Conservation (phyloP, 1,140 invertebrate genomes). For the Protaetia brevitarsis region DNA sequence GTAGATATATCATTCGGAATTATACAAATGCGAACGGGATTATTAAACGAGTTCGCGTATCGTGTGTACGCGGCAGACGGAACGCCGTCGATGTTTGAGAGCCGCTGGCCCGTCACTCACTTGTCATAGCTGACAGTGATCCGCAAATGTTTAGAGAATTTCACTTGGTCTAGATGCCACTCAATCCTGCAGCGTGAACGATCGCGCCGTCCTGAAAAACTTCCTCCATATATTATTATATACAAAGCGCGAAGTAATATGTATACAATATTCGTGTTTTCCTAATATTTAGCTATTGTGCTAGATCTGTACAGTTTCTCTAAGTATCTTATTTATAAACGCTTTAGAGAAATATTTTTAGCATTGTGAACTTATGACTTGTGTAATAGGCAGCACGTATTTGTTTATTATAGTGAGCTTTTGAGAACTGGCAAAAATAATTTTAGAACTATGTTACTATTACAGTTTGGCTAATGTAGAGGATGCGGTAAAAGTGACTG, state of each 20-base stretch:
- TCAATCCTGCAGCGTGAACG: slow-evolving; percentile 29
- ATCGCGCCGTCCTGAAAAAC: slow-evolving; percentile 11
- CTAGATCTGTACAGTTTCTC: neutral
- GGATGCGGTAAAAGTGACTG: too few species aligned
- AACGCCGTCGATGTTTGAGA: slow-evolving; percentile 23
- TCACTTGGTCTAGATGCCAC: slow-evolving; percentile 27
- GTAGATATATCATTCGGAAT: slow-evolving; percentile 27
- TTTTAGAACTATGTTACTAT: too few species aligned
- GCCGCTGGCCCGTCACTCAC: slow-evolving; percentile 30
- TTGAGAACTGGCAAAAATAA: too few species aligned
- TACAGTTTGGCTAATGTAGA: too few species aligned
- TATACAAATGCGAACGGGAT: slow-evolving; percentile 27
- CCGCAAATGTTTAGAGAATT: slow-evolving; percentile 33
- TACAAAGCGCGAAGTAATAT: neutral
- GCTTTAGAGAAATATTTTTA: too few species aligned
- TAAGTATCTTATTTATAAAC: too few species aligned
- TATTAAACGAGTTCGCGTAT: slow-evolving; percentile 26
- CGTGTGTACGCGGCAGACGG: slow-evolving; percentile 13
- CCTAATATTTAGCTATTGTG: neutral
- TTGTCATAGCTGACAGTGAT: slow-evolving; percentile 32
- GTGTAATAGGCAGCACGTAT: too few species aligned
- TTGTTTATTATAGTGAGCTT: too few species aligned
- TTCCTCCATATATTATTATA: slow-evolving; percentile 16
- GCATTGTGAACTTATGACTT: too few species aligned
- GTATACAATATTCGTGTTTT: neutral